phyloP scores from a whole-genome alignment of 2,113 vertebrate species.

The Orcinus orca region DNA sequence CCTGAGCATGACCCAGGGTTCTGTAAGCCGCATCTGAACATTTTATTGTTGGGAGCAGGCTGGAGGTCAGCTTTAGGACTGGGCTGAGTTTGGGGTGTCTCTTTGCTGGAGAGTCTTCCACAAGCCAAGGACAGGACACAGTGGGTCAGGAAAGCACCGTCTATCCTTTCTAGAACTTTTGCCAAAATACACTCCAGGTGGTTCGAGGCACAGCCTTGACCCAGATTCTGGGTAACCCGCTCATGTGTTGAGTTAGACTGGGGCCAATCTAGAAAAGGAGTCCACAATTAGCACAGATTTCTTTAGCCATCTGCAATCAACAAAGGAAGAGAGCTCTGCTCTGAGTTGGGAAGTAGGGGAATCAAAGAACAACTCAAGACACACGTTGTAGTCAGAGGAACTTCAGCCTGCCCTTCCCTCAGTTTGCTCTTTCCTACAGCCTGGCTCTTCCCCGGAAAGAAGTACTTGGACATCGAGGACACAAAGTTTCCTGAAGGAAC shows the following conservation, averaged over 20 bases:
- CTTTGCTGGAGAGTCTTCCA: not conserved
- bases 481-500: not conserved
- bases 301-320: not conserved
- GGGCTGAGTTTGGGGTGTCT: not conserved
- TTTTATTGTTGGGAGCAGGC: not conserved
- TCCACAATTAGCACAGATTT: not conserved
- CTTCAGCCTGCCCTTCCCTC: not conserved
- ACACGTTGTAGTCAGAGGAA: not conserved
- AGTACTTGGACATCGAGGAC: not conserved
- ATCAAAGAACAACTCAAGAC: not conserved
- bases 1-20: not conserved
- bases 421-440: not conserved
- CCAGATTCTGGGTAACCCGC: not conserved
- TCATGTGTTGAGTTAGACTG: not conserved
- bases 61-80: not conserved
- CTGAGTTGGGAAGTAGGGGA: not conserved
- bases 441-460: not conserved
- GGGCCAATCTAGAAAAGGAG: not conserved
- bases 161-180: not conserved
- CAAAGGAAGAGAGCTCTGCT: not conserved
- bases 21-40: fast-evolving
- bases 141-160: not conserved
- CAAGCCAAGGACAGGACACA: not conserved
- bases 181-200: not conserved
- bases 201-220: not conserved